These are phyloP conservation scores for Yponomeuta evonymella DNA, from an alignment of 2,888 invertebrate genomes.

Conservation along the genomic window DNA sequence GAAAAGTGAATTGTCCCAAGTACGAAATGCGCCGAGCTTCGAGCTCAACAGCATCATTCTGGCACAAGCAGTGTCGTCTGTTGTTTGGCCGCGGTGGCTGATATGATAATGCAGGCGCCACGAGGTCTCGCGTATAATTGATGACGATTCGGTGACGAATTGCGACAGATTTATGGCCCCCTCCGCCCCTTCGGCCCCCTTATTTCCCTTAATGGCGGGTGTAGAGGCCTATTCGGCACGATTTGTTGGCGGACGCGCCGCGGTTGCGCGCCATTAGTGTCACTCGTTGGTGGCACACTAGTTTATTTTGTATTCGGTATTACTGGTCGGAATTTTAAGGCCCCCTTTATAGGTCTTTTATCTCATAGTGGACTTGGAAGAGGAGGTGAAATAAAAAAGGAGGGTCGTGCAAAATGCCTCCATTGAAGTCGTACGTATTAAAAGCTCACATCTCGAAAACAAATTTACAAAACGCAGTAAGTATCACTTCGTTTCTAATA, in stretches of 20 bases:
- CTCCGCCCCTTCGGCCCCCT: not conserved
- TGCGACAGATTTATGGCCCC: slow-evolving; percentile 5
- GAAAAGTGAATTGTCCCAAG: not conserved
- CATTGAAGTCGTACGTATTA: not conserved
- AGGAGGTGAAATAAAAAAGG: too few relatives aligned
- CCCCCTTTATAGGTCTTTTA: not conserved
- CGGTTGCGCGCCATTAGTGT: slow-evolving; percentile 1
- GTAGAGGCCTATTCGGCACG: slow-evolving; percentile 5
- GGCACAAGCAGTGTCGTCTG: not conserved
- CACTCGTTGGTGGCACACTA: slow-evolving; percentile 7
- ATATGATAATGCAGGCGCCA: slow-evolving; percentile 13
- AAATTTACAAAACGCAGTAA: not conserved
- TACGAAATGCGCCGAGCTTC: too few relatives aligned
- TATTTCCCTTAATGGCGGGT: slow-evolving; percentile 11
- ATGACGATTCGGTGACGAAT: slow-evolving; percentile 13
- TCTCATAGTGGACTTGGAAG: not conserved
- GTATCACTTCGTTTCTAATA: not conserved
- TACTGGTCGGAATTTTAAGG: not conserved
- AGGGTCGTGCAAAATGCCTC: too few relatives aligned
- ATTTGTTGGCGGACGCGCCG: slow-evolving; percentile 7
- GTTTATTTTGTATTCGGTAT: slow-evolving; percentile 5
- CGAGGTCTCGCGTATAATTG: slow-evolving; percentile 12
- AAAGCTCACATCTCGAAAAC: not conserved
- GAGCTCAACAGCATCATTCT: not conserved
- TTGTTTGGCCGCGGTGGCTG: not conserved